A percentile compares a stretch with the other conserved stretches of the same genome.
Evolutionary conservation across 2,797 vertebrate genomes (phyloP).

Genomic region (Momotus momota): DNA sequence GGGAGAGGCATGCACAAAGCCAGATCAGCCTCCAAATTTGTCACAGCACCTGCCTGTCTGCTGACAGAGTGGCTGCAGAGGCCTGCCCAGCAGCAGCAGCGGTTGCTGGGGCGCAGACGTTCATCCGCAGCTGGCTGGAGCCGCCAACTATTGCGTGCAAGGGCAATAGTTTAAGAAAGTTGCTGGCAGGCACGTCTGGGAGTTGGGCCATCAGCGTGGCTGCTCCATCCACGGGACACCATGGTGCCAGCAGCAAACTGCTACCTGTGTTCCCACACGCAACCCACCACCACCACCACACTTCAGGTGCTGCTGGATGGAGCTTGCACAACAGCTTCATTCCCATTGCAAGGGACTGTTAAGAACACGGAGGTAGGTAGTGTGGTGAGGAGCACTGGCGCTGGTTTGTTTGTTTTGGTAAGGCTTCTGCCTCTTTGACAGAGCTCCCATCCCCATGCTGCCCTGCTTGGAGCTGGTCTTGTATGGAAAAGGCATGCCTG

Average conservation of each 20-base stretch:
- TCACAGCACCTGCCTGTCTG: neutral
- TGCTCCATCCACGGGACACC: neutral
- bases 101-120: neutral
- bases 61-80: neutral
- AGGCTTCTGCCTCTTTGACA: neutral
- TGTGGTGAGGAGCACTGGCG: neutral
- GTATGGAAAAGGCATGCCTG: neutral
- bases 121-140: neutral
- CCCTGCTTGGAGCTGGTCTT: neutral
- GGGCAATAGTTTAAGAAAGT: neutral
- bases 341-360: neutral
- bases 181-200: neutral
- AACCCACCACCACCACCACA: neutral
- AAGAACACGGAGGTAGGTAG: neutral
- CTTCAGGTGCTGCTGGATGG: neutral
- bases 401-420: neutral
- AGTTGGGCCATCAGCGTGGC: neutral
- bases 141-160: neutral
- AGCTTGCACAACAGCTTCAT: neutral
- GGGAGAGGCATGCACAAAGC: neutral
- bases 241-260: neutral
- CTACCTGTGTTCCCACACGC: neutral
- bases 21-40: neutral
- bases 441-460: accelerated
- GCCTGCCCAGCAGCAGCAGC: neutral